A percentile compares a stretch with the other conserved stretches of the same genome.
These are phyloP conservation scores for Sinosuthora webbiana DNA, from an alignment of 2,113 vertebrate species.

Conservation along the genomic window DNA sequence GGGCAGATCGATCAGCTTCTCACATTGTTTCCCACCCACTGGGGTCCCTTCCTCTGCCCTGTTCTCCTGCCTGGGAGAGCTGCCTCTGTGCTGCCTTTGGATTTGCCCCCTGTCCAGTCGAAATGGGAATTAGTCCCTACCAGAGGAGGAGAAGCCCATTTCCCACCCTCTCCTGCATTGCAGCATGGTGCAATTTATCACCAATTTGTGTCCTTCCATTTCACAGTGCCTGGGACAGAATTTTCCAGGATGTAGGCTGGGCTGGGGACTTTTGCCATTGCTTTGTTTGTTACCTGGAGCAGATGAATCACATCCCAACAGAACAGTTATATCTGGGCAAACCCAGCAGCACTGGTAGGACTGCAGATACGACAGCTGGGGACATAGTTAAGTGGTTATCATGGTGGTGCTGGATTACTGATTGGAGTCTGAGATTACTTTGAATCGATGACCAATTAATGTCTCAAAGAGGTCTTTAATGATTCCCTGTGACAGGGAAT, in stretches of 20 bases:
- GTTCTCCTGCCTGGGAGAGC: neutral
- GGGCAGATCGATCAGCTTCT: neutral
- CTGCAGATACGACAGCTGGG: neutral
- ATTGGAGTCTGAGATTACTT: neutral
- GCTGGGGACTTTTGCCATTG: neutral
- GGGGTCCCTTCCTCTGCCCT: neutral
- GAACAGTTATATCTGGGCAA: neutral
- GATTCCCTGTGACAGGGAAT: neutral
- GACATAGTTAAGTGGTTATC: neutral
- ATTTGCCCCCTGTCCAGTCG: neutral
- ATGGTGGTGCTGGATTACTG: neutral
- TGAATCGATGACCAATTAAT: neutral
- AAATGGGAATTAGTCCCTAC: neutral
- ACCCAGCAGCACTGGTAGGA: neutral
- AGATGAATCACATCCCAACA: neutral
- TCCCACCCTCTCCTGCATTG: neutral
- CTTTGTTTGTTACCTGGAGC: neutral
- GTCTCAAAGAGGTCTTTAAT: neutral
- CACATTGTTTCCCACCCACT: neutral
- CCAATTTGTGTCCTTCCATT: rapidly evolving
- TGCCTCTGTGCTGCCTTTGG: neutral
- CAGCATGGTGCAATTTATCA: neutral
- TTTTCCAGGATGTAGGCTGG: neutral
- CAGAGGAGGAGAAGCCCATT: neutral
- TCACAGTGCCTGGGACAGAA: neutral